These are phyloP conservation scores for Channa maculata DNA, from an alignment of 2,113 vertebrate species.

Conservation along the genomic window DNA sequence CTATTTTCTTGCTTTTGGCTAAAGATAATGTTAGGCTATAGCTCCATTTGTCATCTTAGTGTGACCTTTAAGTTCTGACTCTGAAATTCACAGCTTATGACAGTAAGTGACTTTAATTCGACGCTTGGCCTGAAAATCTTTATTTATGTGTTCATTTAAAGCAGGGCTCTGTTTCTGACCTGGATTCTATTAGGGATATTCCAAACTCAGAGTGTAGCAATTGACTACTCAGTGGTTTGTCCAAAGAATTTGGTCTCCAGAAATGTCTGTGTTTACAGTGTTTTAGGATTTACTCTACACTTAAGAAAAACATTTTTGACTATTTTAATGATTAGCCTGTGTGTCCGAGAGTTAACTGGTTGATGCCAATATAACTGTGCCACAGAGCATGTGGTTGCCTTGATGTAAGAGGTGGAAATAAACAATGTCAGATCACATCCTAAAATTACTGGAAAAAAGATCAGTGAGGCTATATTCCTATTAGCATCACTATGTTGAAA, in stretches of 20 bases:
- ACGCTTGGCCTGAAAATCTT: neutral
- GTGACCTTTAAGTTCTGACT: constrained; percentile 29
- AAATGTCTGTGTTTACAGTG: constrained; percentile 26
- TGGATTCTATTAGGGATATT: constrained; percentile 20
- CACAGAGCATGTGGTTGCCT: constrained; percentile 14
- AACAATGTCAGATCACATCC: constrained; percentile 39
- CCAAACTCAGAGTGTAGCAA: neutral
- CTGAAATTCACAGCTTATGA: constrained; percentile 36
- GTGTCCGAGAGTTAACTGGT: constrained; percentile 23
- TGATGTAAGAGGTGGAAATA: constrained; percentile 26
- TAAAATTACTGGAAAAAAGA: constrained; percentile 6
- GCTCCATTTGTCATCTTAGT: constrained; percentile 55
- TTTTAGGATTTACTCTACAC: constrained; percentile 22
- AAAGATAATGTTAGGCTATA: constrained; percentile 48
- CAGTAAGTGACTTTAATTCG: constrained; percentile 33
- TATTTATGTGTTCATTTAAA: constrained; percentile 14
- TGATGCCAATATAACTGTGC: constrained; percentile 12
- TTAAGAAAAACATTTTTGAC: constrained; percentile 25
- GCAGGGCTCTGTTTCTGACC: constrained; percentile 8
- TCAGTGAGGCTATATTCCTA: neutral
- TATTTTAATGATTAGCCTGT: constrained; percentile 15
- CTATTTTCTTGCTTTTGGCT: constrained; percentile 28
- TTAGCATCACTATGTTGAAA: neutral
- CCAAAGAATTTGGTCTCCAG: neutral
- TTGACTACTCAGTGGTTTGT: constrained; percentile 39